Base-by-base conservation (phyloP, 2,113 vertebrate genomes). In the Phaethon lepturus region DNA sequence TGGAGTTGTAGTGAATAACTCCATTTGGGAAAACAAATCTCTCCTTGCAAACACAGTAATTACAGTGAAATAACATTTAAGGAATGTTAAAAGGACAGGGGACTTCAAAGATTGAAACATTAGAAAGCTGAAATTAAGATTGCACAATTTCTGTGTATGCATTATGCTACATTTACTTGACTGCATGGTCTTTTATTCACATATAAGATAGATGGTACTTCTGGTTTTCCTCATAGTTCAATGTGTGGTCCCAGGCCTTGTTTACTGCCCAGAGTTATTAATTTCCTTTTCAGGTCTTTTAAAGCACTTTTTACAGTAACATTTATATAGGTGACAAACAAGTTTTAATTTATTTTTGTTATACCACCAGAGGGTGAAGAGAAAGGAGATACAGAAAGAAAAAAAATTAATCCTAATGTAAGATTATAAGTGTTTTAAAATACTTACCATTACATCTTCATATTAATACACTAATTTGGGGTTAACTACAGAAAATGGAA, bases 31-130 rank as follows among this genome's bases (percentile, higher is more conserved):
- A 89, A 94, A 75, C 13, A 67, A 85, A 55, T 89, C 17, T 78
- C 80, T 69, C 38, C 28, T 69, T 80, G 38, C 72, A 92, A 80
- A 79, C 42, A 84, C 53, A 74, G 86, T 63, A 88, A 84, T 76
- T 77, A 93, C 49, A 74, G 49, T 85, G 89, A 95, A 92, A 90
- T 81, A 91, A 77, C 86, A 75, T 86, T 92, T 81, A 95, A 91
- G 73, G 64, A 75, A 93, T 92, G 64, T 84, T 94, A 86, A 90
- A 96, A 88, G 64, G 83, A 87, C 79, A 49, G 33, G 40, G 6
- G 16, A 96, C 76, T 88, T 96, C 76, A 89, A 92, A 97, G 80
- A 84, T 3, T 86, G 77, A 88, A 86, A 94, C 62, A 42, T 68
- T 76, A 95, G 64, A 91, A 90, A 93, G 72, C 44, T 91, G 86